Evolutionary conservation across 1,140 invertebrate genomes (phyloP).

Genomic region (Adelges cooleyi): DNA sequence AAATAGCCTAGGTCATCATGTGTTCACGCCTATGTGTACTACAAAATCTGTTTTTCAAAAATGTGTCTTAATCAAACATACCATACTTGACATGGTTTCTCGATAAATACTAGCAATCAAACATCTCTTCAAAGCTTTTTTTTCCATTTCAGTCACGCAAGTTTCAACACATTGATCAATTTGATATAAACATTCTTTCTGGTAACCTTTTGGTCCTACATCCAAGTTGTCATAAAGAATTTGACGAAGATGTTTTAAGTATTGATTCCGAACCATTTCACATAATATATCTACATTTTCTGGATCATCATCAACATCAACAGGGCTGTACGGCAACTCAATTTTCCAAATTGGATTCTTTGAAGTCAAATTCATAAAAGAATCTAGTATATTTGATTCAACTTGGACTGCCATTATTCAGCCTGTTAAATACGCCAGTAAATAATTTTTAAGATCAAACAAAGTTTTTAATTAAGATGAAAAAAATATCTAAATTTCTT

Average conservation of each 20-base stretch:
- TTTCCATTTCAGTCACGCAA: slow-evolving; percentile 30
- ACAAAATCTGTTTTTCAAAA: neutral
- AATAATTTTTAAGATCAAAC: too few relatives aligned
- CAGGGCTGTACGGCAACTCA: slow-evolving; percentile 4
- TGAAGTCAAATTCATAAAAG: neutral
- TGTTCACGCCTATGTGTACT: too few relatives aligned
- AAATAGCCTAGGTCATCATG: too few relatives aligned
- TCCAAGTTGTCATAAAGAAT: slow-evolving; percentile 23
- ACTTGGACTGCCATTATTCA: too few relatives aligned
- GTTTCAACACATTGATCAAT: slow-evolving; percentile 20
- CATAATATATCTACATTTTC: neutral
- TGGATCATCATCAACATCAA: neutral
- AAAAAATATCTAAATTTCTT: too few relatives aligned
- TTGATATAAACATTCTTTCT: neutral
- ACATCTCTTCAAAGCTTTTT: slow-evolving; percentile 31
- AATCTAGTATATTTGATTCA: too few relatives aligned
- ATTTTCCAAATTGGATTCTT: neutral
- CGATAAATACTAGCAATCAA: slow-evolving; percentile 32
- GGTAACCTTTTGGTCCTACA: neutral
- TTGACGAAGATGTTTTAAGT: slow-evolving; percentile 25
- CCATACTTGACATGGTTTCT: slow-evolving; percentile 29
- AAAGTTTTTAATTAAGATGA: too few relatives aligned
- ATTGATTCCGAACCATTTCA: slow-evolving; percentile 24
- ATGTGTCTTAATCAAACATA: neutral
- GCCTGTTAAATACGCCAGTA: too few relatives aligned